phyloP scores from a whole-genome alignment of 1,140 invertebrate genomes.

The Lucilia sericata region DNA sequence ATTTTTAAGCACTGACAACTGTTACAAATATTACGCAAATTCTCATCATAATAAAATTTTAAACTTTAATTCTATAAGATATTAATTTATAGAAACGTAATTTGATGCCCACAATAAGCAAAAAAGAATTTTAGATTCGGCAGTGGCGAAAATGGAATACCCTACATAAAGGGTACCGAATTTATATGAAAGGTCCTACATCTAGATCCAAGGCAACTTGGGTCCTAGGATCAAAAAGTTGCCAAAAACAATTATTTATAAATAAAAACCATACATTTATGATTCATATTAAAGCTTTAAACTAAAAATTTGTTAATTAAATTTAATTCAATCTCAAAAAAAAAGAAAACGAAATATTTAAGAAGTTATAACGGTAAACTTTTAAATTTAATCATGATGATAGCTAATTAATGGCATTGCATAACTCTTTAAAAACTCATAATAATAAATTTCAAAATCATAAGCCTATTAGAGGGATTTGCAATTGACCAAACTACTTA shows the following conservation, averaged over 20 bases:
- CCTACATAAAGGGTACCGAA: too few relatives aligned
- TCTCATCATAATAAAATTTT: slow-evolving; percentile 26
- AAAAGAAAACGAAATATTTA: too few relatives aligned
- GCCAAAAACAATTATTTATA: too few relatives aligned
- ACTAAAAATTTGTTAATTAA: not conserved
- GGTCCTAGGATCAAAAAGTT: too few relatives aligned
- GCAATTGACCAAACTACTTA: not conserved
- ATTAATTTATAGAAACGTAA: not conserved
- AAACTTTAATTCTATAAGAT: slow-evolving; percentile 15
- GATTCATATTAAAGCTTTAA: not conserved
- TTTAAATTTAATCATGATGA: not conserved
- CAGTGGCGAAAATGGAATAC: too few relatives aligned
- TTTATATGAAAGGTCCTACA: too few relatives aligned
- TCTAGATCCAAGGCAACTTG: too few relatives aligned
- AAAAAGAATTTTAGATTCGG: too few relatives aligned
- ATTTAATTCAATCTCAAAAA: not conserved
- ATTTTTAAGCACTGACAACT: not conserved
- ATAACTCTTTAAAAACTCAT: not conserved
- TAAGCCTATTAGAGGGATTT: slow-evolving; percentile 37
- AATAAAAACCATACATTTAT: not conserved
- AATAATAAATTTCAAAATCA: not conserved
- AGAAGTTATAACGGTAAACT: not conserved
- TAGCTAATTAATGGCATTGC: not conserved
- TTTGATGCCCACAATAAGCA: too few relatives aligned
- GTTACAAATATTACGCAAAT: slow-evolving; percentile 32